Percentiles rank a stretch among this genome's conserved stretches.
Evolutionary conservation across 2,113 vertebrate genomes (phyloP).

Genomic region (Alligator sinensis): DNA sequence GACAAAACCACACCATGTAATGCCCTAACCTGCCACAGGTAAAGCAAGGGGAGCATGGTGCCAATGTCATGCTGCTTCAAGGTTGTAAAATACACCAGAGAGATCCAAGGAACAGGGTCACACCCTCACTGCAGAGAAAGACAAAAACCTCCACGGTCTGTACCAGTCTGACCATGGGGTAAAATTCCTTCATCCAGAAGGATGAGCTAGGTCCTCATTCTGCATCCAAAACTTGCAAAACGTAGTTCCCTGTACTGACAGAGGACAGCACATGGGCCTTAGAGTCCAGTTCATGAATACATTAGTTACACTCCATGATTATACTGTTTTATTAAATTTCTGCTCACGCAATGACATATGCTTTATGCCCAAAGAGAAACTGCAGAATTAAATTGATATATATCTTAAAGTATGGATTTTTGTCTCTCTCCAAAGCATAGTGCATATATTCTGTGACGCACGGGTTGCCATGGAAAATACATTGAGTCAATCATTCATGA

Average conservation of each 20-base stretch:
- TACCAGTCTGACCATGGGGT: too few relatives aligned
- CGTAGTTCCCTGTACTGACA: background rate
- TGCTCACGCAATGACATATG: background rate
- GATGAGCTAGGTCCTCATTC: background rate
- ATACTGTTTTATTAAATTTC: background rate
- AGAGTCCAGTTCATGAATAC: background rate
- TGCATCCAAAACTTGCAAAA: background rate
- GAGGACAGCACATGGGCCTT: fast-evolving
- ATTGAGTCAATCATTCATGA: conserved; percentile 70
- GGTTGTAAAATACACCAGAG: too few relatives aligned
- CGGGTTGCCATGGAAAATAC: conserved; percentile 76
- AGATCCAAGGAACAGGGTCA: too few relatives aligned
- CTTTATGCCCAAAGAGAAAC: background rate
- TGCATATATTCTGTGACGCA: conserved; percentile 44
- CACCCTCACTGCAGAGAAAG: too few relatives aligned
- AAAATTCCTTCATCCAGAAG: background rate
- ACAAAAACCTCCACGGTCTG: too few relatives aligned
- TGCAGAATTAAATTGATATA: conserved; percentile 8
- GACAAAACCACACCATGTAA: too few relatives aligned
- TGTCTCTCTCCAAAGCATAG: conserved; percentile 15
- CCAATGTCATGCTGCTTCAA: too few relatives aligned
- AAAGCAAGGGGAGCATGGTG: too few relatives aligned
- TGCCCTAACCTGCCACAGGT: too few relatives aligned
- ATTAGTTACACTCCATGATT: background rate
- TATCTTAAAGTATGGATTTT: conserved; percentile 9